phyloP scores from a whole-genome alignment of 2,888 invertebrate genomes.

The Bombylius major region DNA sequence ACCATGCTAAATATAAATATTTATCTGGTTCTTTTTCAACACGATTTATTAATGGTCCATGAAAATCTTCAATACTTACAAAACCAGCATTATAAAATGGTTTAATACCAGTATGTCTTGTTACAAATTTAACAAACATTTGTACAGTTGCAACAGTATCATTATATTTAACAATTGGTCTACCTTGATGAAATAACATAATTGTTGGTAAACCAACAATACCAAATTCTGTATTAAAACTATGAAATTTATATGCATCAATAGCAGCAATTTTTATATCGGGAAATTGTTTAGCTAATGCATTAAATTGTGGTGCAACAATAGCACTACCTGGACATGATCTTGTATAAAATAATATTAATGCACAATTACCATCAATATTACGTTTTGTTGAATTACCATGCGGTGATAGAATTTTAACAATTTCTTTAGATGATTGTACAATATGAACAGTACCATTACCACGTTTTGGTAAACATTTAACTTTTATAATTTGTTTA shows the following conservation, averaged over 20 bases:
- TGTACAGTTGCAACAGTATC: constrained; percentile 68
- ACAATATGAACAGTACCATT: constrained; percentile 25
- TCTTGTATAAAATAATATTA: constrained; percentile 79
- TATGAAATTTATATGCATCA: constrained; percentile 71
- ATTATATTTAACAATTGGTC: constrained; percentile 73
- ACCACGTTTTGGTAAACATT: constrained; percentile 23
- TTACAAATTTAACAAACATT: constrained; percentile 64
- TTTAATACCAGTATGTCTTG: constrained; percentile 58
- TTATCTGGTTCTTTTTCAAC: constrained; percentile 68
- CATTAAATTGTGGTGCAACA: constrained; percentile 84
- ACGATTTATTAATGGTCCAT: constrained; percentile 68
- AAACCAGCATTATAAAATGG: constrained; percentile 45
- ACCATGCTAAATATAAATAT: constrained; percentile 71
- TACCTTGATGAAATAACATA: constrained; percentile 79
- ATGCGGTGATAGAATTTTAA: constrained; percentile 27
- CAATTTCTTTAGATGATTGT: constrained; percentile 28
- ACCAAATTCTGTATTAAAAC: constrained; percentile 82
- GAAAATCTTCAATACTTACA: constrained; percentile 62
- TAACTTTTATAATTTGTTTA: constrained; percentile 28
- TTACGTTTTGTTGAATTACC: constrained; percentile 42
- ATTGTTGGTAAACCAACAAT: constrained; percentile 82
- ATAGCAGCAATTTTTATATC: constrained; percentile 78
- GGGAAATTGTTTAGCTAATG: constrained; percentile 75
- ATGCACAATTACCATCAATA: constrained; percentile 55
- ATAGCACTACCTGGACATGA: constrained; percentile 84